These are phyloP conservation scores for Plodia interpunctella DNA, from an alignment of 1,140 invertebrate genomes.

Conservation along the genomic window DNA sequence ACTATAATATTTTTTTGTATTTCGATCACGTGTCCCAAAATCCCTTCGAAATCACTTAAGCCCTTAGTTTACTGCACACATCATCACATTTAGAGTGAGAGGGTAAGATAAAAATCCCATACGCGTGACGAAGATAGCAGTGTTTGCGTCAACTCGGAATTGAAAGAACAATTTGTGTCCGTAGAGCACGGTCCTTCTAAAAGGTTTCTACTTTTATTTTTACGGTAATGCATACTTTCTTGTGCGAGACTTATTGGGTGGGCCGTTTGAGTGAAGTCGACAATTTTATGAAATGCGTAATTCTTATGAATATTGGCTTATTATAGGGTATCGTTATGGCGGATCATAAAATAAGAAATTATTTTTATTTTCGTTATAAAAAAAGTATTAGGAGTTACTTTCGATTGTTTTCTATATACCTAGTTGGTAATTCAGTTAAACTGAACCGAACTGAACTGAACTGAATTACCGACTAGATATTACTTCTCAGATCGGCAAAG, in stretches of 20 bases:
- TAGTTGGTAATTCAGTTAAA: too few species aligned
- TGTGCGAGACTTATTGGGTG: constrained; percentile 11
- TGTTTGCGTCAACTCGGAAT: constrained; percentile 11
- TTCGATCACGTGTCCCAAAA: constrained; percentile 34
- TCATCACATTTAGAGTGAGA: constrained; percentile 15
- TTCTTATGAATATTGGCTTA: constrained; percentile 1
- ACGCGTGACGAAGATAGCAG: constrained; percentile 24
- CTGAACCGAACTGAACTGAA: too few species aligned
- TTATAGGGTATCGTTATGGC: not conserved
- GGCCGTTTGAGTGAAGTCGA: not conserved
- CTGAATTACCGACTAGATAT: too few species aligned
- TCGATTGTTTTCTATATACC: too few species aligned
- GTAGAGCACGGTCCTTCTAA: constrained; percentile 20
- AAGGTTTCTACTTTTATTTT: constrained; percentile 47
- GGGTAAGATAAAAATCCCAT: not conserved
- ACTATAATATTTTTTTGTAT: constrained; percentile 19
- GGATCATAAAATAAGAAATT: too few species aligned
- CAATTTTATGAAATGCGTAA: constrained; percentile 10
- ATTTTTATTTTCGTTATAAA: too few species aligned
- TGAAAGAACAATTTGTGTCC: constrained; percentile 21
- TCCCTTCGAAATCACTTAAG: constrained; percentile 33
- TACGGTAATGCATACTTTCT: constrained; percentile 38
- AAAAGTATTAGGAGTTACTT: too few species aligned
- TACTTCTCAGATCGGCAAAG: too few species aligned
- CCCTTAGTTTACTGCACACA: constrained; percentile 12